Evolutionary conservation across 2,113 vertebrate species (phyloP).

Genomic region (Tenebrosternarchus preto): DNA sequence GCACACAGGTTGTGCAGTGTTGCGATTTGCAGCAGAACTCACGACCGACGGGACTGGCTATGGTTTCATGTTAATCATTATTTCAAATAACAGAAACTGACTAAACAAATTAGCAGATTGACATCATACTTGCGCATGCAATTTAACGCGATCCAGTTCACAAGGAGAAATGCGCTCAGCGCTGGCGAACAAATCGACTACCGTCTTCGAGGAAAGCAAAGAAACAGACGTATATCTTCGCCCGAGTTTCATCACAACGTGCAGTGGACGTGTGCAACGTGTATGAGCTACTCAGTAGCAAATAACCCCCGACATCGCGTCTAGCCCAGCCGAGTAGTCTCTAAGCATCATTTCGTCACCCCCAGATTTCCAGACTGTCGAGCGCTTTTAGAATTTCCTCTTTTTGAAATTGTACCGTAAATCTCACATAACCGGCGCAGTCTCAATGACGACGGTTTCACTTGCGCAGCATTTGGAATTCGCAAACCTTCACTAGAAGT

Average conservation of each 20-base stretch:
- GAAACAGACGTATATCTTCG: neutral
- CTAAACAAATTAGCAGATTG: too few relatives aligned
- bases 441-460: too few relatives aligned
- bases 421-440: constrained; percentile 33
- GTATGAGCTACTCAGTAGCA: constrained; percentile 3
- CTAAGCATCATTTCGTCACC: constrained; percentile 28
- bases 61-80: too few relatives aligned
- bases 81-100: too few relatives aligned
- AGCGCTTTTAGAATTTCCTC: constrained; percentile 44
- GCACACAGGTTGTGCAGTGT: neutral
- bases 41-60: too few relatives aligned
- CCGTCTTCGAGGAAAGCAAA: neutral
- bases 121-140: too few relatives aligned
- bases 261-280: constrained; percentile 29
- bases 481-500: too few relatives aligned
- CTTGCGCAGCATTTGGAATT: too few relatives aligned
- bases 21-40: too few relatives aligned
- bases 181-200: constrained; percentile 37
- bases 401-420: constrained; percentile 56
- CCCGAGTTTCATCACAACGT: neutral
- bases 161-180: constrained; percentile 7
- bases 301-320: neutral
- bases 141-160: too few relatives aligned
- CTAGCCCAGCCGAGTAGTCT: neutral
- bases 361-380: constrained; percentile 35